Evolutionary conservation across 1,140 invertebrate species (phyloP).

Genomic region (Camponotus floridanus): DNA sequence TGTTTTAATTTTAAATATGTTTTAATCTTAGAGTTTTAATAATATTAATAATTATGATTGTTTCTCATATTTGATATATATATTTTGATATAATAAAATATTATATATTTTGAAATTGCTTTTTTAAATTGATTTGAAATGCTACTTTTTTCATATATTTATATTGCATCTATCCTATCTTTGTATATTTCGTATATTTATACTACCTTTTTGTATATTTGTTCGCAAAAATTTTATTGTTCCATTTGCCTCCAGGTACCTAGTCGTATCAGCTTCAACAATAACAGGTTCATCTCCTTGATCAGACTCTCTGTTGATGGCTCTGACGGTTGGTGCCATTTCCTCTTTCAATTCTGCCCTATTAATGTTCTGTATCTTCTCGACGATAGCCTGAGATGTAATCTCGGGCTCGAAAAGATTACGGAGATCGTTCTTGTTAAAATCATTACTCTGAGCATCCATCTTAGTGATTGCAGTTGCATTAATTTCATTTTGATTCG

Average conservation of each 20-base stretch:
- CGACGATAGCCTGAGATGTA: constrained; percentile 51
- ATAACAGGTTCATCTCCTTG: constrained; percentile 61
- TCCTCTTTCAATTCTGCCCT: constrained; percentile 76
- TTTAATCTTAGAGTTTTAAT: too few relatives aligned
- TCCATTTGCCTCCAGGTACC: constrained; percentile 71
- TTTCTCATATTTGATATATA: too few relatives aligned
- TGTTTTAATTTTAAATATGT: not conserved
- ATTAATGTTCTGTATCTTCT: constrained; percentile 75
- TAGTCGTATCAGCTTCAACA: constrained; percentile 50
- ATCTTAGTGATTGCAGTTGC: constrained; percentile 30
- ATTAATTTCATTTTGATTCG: constrained; percentile 47
- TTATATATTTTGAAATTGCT: too few relatives aligned
- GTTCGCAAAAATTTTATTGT: constrained; percentile 67
- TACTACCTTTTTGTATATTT: constrained; percentile 50
- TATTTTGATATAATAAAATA: too few relatives aligned
- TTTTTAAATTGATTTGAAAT: not conserved
- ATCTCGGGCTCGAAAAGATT: constrained; percentile 76
- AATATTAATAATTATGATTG: too few relatives aligned
- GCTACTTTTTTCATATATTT: not conserved
- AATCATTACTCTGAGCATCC: constrained; percentile 55
- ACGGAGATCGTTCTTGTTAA: constrained; percentile 70
- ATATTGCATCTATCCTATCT: not conserved
- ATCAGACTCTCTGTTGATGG: constrained; percentile 58
- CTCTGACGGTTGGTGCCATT: constrained; percentile 67
- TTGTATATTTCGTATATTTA: not conserved